These are phyloP conservation scores for Emys orbicularis DNA, from an alignment of 2,797 vertebrate genomes.

Conservation along the genomic window DNA sequence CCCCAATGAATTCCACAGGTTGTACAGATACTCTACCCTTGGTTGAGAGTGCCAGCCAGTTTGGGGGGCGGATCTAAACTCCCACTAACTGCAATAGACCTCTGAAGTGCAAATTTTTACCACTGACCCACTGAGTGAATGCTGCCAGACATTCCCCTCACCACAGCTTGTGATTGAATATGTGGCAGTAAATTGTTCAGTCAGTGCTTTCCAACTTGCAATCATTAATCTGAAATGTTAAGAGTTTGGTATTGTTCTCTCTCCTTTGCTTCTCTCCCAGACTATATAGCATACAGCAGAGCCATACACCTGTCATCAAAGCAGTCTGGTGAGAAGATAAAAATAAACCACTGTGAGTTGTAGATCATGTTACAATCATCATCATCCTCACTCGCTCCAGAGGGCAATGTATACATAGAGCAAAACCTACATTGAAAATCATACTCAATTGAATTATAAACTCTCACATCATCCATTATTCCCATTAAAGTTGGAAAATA, in stretches of 20 bases:
- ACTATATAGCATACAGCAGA: not conserved
- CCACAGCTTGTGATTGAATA: accelerated
- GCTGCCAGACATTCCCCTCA: not conserved
- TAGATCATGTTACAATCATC: not conserved
- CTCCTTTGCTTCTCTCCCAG: not conserved
- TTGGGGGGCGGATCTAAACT: not conserved
- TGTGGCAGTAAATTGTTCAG: not conserved
- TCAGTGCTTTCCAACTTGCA: not conserved
- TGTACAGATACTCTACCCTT: not conserved
- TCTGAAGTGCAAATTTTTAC: not conserved
- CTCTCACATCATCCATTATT: not conserved
- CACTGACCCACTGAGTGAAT: not conserved
- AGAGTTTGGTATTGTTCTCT: not conserved
- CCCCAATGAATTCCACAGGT: not conserved
- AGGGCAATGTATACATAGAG: not conserved
- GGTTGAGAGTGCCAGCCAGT: accelerated
- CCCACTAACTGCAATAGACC: not conserved
- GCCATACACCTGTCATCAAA: accelerated
- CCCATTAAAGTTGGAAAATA: not conserved
- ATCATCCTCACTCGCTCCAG: not conserved
- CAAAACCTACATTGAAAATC: not conserved
- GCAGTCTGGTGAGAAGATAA: not conserved
- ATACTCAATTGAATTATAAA: not conserved
- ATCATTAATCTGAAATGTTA: not conserved
- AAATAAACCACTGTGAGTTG: accelerated